Percentiles rank a stretch among this genome's conserved stretches.
Evolutionary conservation across 2,797 vertebrate species (phyloP).

Genomic region (Eutrigla gurnardus): DNA sequence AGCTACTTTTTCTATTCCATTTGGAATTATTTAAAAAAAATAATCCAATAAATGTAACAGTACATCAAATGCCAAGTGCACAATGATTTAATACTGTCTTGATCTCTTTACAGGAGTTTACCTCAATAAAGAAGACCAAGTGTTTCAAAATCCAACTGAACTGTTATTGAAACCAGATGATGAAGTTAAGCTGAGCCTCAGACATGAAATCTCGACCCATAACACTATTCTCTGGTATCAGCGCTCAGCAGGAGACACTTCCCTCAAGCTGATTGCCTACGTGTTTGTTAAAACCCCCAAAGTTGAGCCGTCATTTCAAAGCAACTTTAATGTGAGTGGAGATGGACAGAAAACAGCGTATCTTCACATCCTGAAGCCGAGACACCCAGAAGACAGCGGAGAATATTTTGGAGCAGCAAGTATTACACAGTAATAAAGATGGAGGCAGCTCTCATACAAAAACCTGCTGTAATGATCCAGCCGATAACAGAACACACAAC

Average conservation of each 20-base stretch:
- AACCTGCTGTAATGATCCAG: slow-evolving; percentile 35
- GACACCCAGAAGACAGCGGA: slow-evolving; percentile 48
- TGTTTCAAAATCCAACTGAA: slow-evolving; percentile 51
- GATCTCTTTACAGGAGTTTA: slow-evolving; percentile 43
- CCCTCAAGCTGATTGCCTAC: slow-evolving; percentile 56
- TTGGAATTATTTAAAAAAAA: no score
- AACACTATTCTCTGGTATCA: slow-evolving; percentile 75
- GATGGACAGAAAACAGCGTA: slow-evolving; percentile 51
- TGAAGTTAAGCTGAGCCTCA: slow-evolving; percentile 48
- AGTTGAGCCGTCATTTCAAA: slow-evolving; percentile 4
- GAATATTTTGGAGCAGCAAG: slow-evolving; percentile 73
- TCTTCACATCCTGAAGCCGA: slow-evolving; percentile 58
- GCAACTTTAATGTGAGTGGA: slow-evolving; percentile 60
- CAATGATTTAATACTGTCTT: not conserved
- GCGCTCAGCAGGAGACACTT: slow-evolving; percentile 39
- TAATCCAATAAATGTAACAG: no score
- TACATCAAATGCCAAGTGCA: no score
- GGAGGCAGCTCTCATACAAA: slow-evolving; percentile 45
- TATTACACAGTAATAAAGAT: slow-evolving; percentile 47
- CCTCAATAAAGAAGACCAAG: slow-evolving; percentile 39
- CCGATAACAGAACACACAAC: slow-evolving; percentile 3
- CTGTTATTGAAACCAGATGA: not conserved
- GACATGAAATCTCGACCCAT: slow-evolving; percentile 49
- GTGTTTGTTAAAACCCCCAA: not conserved
- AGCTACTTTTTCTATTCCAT: not conserved